Base-by-base conservation (phyloP, 2,797 vertebrate genomes). In the Etheostoma nigrum region DNA sequence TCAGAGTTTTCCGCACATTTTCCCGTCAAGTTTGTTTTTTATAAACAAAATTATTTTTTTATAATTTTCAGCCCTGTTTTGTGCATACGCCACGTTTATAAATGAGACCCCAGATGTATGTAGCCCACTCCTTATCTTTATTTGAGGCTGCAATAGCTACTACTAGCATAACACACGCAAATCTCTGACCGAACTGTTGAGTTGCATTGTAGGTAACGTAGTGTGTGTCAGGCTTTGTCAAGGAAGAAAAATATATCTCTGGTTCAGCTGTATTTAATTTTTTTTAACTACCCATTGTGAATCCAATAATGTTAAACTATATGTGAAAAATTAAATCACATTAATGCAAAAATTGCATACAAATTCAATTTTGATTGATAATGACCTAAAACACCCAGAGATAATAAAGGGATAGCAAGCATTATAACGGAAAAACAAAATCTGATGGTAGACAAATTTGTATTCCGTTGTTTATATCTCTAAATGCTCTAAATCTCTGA, bases 321-420 rank as follows among this genome's bases (percentile, higher is more conserved):
- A 36, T 25, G 9, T 19, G 16, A 6, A 14, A 54, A 27, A 16
- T 40, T 44, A 13, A 54, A 30, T 63, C 44, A 48, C 44, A 63
- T 27, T 27, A 27, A n/a, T 33, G 15, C 36, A 60, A 23, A 44
- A 44, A 21, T 15, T 42, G 42, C 45, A 48, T 42, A 42, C 3
- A 16, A 44, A 51, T 70, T 52, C 21, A 63, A 18, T 68, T 12
- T n/a, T 62, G 15, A 55, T 30, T 55, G 53, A 54, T n/a, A 51
- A 54, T 33, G 6, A 65, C 49, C 21, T 18, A 13, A 11, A 16
- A 40, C 25, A 40, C 19, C 53, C 21, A 19, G 23, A 60, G 19
- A 25, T 57, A 40, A 51, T 65, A 49, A 55, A 51, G 1, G 6
- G 21, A 27, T n/a, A 44, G 23, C 1, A 13, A 53, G 19, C 14